phyloP scores from a whole-genome alignment of 2,113 vertebrate species.

The Chamaea fasciata region DNA sequence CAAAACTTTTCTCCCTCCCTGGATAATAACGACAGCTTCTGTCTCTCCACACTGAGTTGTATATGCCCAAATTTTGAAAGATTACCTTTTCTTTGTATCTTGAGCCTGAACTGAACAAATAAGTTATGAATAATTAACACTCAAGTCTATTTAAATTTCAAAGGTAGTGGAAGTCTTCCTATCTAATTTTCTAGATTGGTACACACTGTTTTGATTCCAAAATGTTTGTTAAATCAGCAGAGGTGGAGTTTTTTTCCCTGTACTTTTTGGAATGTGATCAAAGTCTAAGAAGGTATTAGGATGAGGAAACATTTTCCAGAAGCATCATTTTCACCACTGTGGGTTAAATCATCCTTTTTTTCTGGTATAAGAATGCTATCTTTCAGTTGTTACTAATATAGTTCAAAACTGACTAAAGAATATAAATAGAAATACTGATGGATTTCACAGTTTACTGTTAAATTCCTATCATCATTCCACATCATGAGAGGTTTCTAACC shows the following conservation, averaged over 20 bases:
- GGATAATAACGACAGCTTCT: background rate
- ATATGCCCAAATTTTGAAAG: background rate
- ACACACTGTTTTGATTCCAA: constrained; percentile 33
- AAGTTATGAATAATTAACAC: constrained; percentile 44
- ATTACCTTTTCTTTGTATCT: background rate
- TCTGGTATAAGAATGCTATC: background rate
- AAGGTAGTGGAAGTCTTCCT: constrained; percentile 5
- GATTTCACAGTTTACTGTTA: background rate
- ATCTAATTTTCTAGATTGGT: constrained; percentile 34
- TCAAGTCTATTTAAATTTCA: constrained; percentile 42
- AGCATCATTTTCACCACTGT: background rate
- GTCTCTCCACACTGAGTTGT: background rate
- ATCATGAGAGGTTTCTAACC: background rate
- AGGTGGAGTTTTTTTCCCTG: background rate
- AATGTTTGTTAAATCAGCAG: constrained; percentile 29
- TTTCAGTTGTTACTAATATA: background rate
- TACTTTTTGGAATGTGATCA: constrained; percentile 16
- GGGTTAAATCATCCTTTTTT: background rate
- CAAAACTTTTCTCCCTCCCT: background rate
- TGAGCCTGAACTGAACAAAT: background rate
- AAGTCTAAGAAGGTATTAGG: background rate
- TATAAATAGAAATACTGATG: background rate
- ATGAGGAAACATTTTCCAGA: background rate
- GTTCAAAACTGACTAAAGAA: background rate
- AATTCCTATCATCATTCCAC: background rate